A percentile compares a stretch with the other conserved stretches of the same genome.
Evolutionary conservation across 2,888 invertebrate genomes (phyloP).

Genomic region (Caenorhabditis panamensis): DNA sequence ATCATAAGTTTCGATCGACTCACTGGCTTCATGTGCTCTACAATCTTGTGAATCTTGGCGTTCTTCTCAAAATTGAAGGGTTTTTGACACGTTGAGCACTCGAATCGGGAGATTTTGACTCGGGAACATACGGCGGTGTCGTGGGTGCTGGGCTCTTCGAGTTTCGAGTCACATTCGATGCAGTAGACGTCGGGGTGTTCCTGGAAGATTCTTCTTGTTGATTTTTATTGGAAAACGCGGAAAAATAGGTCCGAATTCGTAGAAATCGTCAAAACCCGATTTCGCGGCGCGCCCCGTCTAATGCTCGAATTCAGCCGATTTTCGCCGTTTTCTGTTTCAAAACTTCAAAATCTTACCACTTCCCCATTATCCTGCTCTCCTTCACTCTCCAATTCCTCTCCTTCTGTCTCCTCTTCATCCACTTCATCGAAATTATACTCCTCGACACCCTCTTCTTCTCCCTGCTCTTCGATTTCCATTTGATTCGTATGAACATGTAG

Average conservation of each 20-base stretch:
- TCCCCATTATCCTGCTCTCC: conserved; percentile 1
- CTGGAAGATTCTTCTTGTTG: too few species aligned
- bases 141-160: conserved; percentile 14
- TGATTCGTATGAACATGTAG: too few species aligned
- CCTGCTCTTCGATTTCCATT: too few species aligned
- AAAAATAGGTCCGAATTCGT: too few species aligned
- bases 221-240: too few species aligned
- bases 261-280: too few species aligned
- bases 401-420: not conserved
- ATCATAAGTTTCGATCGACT: too few species aligned
- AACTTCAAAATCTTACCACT: conserved; percentile 10
- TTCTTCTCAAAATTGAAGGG: conserved; percentile 55
- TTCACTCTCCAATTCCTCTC: conserved; percentile 9
- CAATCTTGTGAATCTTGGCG: conserved; percentile 42
- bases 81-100: conserved; percentile 14
- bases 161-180: conserved; percentile 42
- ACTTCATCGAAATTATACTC: too few species aligned
- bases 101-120: not conserved
- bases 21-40: conserved; percentile 26
- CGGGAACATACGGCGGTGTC: conserved; percentile 9
- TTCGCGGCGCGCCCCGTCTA: too few species aligned
- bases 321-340: too few species aligned
- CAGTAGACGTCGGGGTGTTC: conserved; percentile 46
- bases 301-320: too few species aligned
- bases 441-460: too few species aligned